Base-by-base conservation (phyloP, 1,140 invertebrate genomes). In the Archegozetes longisetosus region DNA sequence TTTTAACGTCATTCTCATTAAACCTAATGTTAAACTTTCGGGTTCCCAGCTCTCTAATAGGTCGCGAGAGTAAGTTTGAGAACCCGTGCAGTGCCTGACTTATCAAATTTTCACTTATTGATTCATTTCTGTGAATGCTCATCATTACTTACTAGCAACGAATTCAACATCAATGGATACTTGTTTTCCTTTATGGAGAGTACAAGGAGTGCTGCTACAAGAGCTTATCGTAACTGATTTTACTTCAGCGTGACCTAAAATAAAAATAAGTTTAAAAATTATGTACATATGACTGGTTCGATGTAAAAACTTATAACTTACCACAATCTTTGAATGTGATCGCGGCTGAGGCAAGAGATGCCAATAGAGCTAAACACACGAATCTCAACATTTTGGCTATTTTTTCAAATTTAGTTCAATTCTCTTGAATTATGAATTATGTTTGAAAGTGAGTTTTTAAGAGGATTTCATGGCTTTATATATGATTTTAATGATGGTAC, bases 311-410 rank as follows among this genome's bases (percentile, higher is more conserved):
- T 12, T 22, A 53, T 9, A 12, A 26, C 53, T 55, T 55, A 55
- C 53, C 53, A 55, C 53, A 55, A 23, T 55, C 53, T 4, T 47
- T 9, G 24, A 55, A 55, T 12, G 6, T 55, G 14, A 55, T 26
- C 6, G 23, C 26, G 24, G 12, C 26, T 6, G 53, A 20, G 53
- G 53, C 53, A 26, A 26, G 20, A 22, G 6, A 9, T 17, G 53
- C 6, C 6, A 55, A 20, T 9, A 55, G 24, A 28, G 24, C n/a
- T n/a, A n/a, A n/a, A n/a, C n/a, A n/a, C n/a, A n/a, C n/a, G n/a
- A n/a, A n/a, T n/a, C n/a, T n/a, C n/a, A n/a, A n/a, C n/a, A n/a
- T n/a, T n/a, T n/a, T n/a, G n/a, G n/a, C n/a, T n/a, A n/a, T n/a
- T n/a, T n/a, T n/a, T n/a, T n/a, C n/a, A n/a, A n/a, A n/a, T n/a